A percentile compares a stretch with the other conserved stretches of the same genome.
Conservation (phyloP, 1,140 invertebrate genomes). For the Lordiphosa clarofinis region DNA sequence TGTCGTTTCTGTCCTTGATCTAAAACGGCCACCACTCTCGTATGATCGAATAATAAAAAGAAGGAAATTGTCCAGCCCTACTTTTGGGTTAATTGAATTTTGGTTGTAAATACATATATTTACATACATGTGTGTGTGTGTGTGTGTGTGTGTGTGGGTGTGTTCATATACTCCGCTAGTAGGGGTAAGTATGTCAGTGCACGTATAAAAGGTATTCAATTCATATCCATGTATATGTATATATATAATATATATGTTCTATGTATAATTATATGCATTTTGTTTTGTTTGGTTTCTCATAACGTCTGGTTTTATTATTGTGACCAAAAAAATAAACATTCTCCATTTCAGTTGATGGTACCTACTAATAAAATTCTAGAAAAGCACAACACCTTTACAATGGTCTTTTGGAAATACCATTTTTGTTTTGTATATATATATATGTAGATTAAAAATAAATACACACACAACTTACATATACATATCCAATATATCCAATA, state of each 20-base stretch:
- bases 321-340: conserved; percentile 72
- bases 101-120: conserved; percentile 1
- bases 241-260: too few species aligned
- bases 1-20: too few species aligned
- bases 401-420: conserved; percentile 79
- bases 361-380: conserved; percentile 79
- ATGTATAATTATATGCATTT: conserved; percentile 33
- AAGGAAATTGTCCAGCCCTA: conserved; percentile 16
- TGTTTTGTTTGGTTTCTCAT: conserved; percentile 42
- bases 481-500: conserved; percentile 23
- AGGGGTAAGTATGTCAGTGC: conserved; percentile 66
- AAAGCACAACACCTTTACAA: conserved; percentile 80
- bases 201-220: conserved; percentile 76
- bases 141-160: conserved; percentile 56
- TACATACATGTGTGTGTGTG: conserved; percentile 54
- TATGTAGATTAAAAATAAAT: conserved; percentile 71
- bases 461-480: conserved; percentile 69
- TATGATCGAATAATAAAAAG: background rate
- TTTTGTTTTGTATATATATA: conserved; percentile 23
- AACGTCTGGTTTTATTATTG: conserved; percentile 52
- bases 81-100: conserved; percentile 57
- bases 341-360: conserved; percentile 37
- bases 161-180: conserved; percentile 51
- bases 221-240: conserved; percentile 60
- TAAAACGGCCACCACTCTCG: too few species aligned